phyloP scores from a whole-genome alignment of 1,140 invertebrate species.

The Scaptomyza hsui region DNA sequence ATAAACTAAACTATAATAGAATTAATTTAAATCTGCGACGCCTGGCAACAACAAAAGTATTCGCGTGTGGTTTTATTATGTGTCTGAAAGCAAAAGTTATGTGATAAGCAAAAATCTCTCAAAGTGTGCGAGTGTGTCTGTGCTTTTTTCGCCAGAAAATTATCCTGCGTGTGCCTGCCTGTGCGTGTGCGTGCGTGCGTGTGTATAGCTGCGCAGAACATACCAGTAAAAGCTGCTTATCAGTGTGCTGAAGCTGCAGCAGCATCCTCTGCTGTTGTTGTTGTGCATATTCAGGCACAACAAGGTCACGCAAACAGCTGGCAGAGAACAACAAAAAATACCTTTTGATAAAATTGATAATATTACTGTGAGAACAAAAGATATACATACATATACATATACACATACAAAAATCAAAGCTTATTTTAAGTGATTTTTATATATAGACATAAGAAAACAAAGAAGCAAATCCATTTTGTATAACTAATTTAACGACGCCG shows the following conservation, averaged over 20 bases:
- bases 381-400: too few species aligned
- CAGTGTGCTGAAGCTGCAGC: slow-evolving; percentile 27
- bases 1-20: slow-evolving; percentile 41
- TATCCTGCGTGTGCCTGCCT: slow-evolving; percentile 50
- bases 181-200: slow-evolving; percentile 18
- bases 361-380: slow-evolving; percentile 22
- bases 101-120: slow-evolving; percentile 50
- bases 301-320: slow-evolving; percentile 71
- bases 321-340: slow-evolving; percentile 24
- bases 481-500: slow-evolving; percentile 20
- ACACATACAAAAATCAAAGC: not conserved
- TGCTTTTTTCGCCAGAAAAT: slow-evolving; percentile 41
- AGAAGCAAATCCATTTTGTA: slow-evolving; percentile 8
- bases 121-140: slow-evolving; percentile 26
- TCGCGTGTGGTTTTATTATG: slow-evolving; percentile 19
- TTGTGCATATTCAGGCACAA: slow-evolving; percentile 33
- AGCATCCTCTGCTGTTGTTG: slow-evolving; percentile 41
- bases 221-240: slow-evolving; percentile 60
- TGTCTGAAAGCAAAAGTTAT: slow-evolving; percentile 53
- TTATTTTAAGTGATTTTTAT: slow-evolving; percentile 6
- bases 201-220: slow-evolving; percentile 58
- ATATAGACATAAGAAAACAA: slow-evolving; percentile 14
- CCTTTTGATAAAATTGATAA: slow-evolving; percentile 27
- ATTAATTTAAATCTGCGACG: slow-evolving; percentile 32
- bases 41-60: slow-evolving; percentile 29